phyloP scores from a whole-genome alignment of 2,888 invertebrate species.

The Chirona hameri region DNA sequence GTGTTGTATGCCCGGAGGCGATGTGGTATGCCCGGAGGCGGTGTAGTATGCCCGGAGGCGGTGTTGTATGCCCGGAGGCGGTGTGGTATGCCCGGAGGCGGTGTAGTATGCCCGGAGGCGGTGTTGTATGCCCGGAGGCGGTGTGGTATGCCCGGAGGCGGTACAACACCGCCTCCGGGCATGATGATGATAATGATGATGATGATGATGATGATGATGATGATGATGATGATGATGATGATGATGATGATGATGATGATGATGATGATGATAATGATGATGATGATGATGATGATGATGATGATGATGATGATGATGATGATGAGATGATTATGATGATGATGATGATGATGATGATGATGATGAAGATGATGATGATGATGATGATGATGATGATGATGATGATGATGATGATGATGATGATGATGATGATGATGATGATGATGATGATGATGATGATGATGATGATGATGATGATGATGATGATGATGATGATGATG shows the following conservation, averaged over 20 bases:
- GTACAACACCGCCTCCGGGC: no score
- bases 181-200: background rate
- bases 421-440: conserved; percentile 5
- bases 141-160: no score
- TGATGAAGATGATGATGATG: conserved; percentile 22
- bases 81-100: no score
- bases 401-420: conserved; percentile 8
- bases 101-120: no score
- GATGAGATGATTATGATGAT: no score
- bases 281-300: conserved; percentile 9
- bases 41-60: no score
- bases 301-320: conserved; percentile 9
- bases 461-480: background rate
- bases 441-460: background rate
- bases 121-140: no score
- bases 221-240: background rate
- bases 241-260: conserved; percentile 4
- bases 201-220: background rate
- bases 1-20: no score
- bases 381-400: conserved; percentile 22
- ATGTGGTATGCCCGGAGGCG: no score
- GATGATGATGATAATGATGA: conserved; percentile 10
- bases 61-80: no score
- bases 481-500: background rate
- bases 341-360: no score